A percentile compares a stretch with the other conserved stretches of the same genome.
Evolutionary conservation across 2,888 invertebrate genomes (phyloP).

Genomic region (Ametastegia equiseti): DNA sequence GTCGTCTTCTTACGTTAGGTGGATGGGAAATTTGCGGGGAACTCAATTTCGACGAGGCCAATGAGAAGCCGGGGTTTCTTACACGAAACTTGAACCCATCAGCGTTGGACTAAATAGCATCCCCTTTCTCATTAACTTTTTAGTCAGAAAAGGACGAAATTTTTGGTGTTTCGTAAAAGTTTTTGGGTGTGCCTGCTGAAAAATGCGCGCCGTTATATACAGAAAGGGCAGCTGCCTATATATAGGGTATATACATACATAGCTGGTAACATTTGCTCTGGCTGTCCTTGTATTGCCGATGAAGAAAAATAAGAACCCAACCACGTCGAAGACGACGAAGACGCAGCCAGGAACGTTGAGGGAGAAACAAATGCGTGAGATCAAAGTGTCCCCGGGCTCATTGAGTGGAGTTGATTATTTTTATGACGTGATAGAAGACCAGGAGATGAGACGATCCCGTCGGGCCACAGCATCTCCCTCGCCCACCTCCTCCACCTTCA

Average conservation of each 20-base stretch:
- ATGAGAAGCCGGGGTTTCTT: constrained; percentile 58
- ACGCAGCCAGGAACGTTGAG: constrained; percentile 11
- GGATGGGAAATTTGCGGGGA: constrained; percentile 54
- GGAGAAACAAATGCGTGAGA: constrained; percentile 73
- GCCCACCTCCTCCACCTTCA: constrained; percentile 48
- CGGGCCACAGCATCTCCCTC: constrained; percentile 52
- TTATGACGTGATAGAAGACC: constrained; percentile 73
- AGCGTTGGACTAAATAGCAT: constrained; percentile 65
- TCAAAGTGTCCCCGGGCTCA: constrained; percentile 73
- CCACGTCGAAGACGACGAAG: background rate
- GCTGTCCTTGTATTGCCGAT: too few species aligned
- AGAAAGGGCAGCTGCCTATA: too few species aligned
- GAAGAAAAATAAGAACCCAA: constrained; percentile 38
- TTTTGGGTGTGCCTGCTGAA: constrained; percentile 28
- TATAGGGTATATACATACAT: too few species aligned
- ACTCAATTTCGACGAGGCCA: constrained; percentile 64
- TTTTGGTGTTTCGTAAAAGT: background rate
- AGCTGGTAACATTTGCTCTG: too few species aligned
- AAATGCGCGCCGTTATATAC: constrained; percentile 16
- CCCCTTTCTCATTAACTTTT: constrained; percentile 75
- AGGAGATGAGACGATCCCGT: constrained; percentile 67
- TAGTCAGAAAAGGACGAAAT: constrained; percentile 61
- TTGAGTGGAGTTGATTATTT: constrained; percentile 75
- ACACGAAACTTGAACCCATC: constrained; percentile 52
- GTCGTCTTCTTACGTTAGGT: background rate